phyloP scores from a whole-genome alignment of 2,797 vertebrate species.

The Phrynocephalus vlangalii region DNA sequence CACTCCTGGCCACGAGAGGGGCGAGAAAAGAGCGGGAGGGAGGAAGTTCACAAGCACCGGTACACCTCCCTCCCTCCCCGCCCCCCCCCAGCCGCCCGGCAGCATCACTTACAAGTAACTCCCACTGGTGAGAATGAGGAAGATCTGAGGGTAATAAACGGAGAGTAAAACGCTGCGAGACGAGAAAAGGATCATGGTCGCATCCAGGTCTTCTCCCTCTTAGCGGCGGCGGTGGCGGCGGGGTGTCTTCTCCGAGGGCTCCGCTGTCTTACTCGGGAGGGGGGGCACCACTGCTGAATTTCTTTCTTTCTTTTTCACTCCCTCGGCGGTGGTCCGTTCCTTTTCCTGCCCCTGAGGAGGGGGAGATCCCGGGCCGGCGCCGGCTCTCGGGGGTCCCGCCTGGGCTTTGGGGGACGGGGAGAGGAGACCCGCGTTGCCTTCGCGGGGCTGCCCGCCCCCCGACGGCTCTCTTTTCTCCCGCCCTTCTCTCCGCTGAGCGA shows the following conservation, averaged over 20 bases:
- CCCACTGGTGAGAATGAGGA: constrained; percentile 98
- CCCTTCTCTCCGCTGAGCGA: constrained; percentile 48
- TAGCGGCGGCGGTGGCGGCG: neutral
- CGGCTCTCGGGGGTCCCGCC: constrained; percentile 35
- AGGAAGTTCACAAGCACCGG: no score
- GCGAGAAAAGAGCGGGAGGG: no score
- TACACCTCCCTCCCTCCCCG: fast-evolving
- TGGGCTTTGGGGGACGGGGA: constrained; percentile 68
- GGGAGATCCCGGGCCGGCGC: neutral
- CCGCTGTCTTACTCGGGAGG: constrained; percentile 65
- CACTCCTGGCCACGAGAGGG: no score
- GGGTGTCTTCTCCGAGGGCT: constrained; percentile 58
- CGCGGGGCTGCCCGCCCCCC: neutral
- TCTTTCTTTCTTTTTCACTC: constrained; percentile 31
- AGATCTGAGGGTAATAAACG: constrained; percentile 96
- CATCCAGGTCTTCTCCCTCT: constrained; percentile 65
- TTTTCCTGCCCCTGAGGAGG: neutral
- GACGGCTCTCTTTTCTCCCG: no score
- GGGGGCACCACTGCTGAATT: constrained; percentile 69
- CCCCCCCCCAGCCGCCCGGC: fast-evolving
- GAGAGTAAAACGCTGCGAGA: constrained; percentile 93
- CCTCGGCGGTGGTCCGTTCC: neutral
- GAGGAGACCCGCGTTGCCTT: constrained; percentile 48
- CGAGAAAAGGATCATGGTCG: constrained; percentile 92
- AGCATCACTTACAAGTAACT: constrained; percentile 94